Evolutionary conservation across 92 coral and sea anemone genomes (phyloP).

Genomic region (Muricea muricata): DNA sequence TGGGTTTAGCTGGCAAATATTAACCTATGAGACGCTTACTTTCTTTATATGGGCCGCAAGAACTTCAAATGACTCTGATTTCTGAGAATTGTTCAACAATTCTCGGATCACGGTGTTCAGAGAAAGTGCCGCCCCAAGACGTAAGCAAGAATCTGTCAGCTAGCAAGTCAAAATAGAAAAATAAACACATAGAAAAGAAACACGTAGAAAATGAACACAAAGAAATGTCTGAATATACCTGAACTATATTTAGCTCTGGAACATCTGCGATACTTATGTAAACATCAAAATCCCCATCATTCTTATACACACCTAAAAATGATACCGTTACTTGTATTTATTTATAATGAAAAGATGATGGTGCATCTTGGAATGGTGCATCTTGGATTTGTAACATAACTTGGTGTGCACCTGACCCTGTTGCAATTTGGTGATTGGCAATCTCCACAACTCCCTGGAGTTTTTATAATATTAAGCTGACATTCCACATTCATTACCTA

Average conservation of each 20-base stretch:
- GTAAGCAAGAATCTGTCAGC: constrained; percentile 61
- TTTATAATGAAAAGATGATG: neutral
- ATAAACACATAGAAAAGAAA: no score
- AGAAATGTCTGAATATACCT: neutral
- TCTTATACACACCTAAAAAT: constrained; percentile 67
- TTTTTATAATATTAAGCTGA: no score
- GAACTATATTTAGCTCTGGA: constrained; percentile 60
- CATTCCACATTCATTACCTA: no score
- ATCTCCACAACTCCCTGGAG: no score
- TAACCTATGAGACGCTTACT: constrained; percentile 53
- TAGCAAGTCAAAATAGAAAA: neutral
- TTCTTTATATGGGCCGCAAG: constrained; percentile 68
- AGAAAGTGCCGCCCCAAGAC: constrained; percentile 73
- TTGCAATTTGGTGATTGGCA: no score
- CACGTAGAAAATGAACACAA: no score
- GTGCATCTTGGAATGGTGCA: no score
- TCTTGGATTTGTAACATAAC: no score
- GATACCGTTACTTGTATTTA: neutral
- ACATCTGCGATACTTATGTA: constrained; percentile 61
- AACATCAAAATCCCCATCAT: constrained; percentile 69
- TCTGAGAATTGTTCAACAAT: constrained; percentile 50
- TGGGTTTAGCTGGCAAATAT: no score
- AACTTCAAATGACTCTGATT: constrained; percentile 59
- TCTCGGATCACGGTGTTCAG: constrained; percentile 65
- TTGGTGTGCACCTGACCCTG: no score